Percentiles rank a stretch among this genome's conserved stretches.
phyloP scores from a whole-genome alignment of 2,113 vertebrate species.

The Empidonax alnorum region DNA sequence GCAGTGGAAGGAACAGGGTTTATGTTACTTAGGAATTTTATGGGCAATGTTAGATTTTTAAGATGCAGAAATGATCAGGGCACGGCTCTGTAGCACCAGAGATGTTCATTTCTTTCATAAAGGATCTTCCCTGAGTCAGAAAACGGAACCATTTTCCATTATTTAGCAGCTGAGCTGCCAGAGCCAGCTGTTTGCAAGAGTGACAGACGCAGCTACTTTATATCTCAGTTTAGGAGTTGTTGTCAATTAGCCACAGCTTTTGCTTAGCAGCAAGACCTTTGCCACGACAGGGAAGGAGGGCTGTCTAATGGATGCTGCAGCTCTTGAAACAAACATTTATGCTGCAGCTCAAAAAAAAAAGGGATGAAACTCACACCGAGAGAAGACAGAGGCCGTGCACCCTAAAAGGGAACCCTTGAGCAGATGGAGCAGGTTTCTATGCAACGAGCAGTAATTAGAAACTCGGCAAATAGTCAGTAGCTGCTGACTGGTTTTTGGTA shows the following conservation, averaged over 20 bases:
- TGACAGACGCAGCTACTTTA: neutral
- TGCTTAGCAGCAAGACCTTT: neutral
- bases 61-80: conserved; percentile 14
- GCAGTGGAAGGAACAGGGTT: neutral
- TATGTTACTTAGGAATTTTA: conserved; percentile 47
- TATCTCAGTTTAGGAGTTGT: neutral
- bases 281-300: neutral
- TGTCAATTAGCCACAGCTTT: conserved; percentile 15
- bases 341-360: neutral
- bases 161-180: neutral
- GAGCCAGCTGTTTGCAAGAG: neutral
- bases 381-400: neutral
- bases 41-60: conserved; percentile 18
- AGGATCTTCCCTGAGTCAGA: neutral
- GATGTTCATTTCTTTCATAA: neutral
- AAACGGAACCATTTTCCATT: neutral
- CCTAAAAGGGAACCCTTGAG: neutral
- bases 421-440: conserved; percentile 41
- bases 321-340: neutral
- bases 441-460: conserved; percentile 12
- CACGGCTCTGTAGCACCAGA: neutral
- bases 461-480: neutral
- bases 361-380: neutral
- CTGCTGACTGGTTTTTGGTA: neutral
- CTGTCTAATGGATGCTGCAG: neutral